phyloP scores from a whole-genome alignment of 2,797 vertebrate species.

The Cossypha dichroa region DNA sequence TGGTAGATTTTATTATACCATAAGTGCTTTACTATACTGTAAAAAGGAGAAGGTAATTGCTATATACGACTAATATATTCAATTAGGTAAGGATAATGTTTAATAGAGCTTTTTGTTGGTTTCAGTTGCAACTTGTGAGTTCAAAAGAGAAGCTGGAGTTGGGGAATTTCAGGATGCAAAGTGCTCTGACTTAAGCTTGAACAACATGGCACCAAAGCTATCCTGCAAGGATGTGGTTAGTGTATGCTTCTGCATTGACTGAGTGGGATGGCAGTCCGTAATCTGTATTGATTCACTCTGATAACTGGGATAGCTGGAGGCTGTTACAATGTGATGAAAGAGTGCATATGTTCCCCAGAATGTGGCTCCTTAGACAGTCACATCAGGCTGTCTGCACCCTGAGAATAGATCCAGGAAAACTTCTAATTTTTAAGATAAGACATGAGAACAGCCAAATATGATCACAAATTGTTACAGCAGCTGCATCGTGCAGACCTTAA shows the following conservation, averaged over 20 bases:
- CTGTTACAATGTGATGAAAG: neutral
- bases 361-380: neutral
- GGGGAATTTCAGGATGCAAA: neutral
- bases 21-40: constrained; percentile 64
- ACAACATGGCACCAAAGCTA: neutral
- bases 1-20: constrained; percentile 48
- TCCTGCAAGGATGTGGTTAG: neutral
- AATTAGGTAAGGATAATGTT: constrained; percentile 50
- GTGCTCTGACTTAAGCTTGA: neutral
- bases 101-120: constrained; percentile 45
- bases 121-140: constrained; percentile 39
- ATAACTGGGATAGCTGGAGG: neutral
- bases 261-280: neutral
- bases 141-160: constrained; percentile 2
- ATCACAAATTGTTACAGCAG: neutral
- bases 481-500: neutral
- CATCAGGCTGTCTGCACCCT: neutral
- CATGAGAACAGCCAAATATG: neutral
- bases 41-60: constrained; percentile 50
- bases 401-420: neutral
- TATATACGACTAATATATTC: constrained; percentile 28
- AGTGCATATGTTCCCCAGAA: neutral
- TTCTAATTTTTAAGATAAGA: neutral
- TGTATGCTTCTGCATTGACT: neutral
- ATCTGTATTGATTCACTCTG: neutral